These are phyloP conservation scores for Nettapus auritus DNA, from an alignment of 2,113 vertebrate species.

Conservation along the genomic window DNA sequence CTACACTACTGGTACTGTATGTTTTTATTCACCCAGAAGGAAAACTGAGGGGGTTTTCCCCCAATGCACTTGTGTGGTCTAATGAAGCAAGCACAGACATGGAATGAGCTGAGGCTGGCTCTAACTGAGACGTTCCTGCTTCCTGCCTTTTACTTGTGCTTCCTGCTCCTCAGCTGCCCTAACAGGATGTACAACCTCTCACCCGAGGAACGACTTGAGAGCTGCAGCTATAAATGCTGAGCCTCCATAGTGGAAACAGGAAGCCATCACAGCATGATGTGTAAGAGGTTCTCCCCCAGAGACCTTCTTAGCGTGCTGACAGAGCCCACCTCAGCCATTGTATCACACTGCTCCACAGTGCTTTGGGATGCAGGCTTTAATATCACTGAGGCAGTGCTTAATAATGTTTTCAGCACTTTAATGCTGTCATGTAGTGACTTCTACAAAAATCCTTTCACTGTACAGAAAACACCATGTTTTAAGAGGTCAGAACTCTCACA, in stretches of 20 bases:
- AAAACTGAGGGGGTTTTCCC: background rate
- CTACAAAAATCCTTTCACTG: background rate
- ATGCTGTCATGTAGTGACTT: background rate
- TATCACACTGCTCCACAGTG: background rate
- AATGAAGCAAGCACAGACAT: fast-evolving
- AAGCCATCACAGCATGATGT: background rate
- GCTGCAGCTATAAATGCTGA: background rate
- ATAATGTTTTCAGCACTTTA: slow-evolving; percentile 22
- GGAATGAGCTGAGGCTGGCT: background rate
- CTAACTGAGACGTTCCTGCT: background rate
- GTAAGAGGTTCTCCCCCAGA: background rate
- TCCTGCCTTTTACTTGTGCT: background rate
- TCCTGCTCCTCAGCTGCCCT: background rate
- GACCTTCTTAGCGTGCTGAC: background rate
- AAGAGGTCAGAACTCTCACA: background rate
- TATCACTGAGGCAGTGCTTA: background rate
- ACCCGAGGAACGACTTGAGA: background rate
- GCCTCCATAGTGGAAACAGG: background rate
- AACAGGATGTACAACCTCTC: background rate
- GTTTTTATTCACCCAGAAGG: background rate
- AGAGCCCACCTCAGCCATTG: background rate
- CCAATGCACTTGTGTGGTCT: background rate
- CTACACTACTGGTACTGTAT: background rate
- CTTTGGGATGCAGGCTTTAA: background rate
- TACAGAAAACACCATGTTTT: slow-evolving; percentile 22